These are phyloP conservation scores for Aegotheles bennettii DNA, from an alignment of 2,113 vertebrate species.

Conservation along the genomic window DNA sequence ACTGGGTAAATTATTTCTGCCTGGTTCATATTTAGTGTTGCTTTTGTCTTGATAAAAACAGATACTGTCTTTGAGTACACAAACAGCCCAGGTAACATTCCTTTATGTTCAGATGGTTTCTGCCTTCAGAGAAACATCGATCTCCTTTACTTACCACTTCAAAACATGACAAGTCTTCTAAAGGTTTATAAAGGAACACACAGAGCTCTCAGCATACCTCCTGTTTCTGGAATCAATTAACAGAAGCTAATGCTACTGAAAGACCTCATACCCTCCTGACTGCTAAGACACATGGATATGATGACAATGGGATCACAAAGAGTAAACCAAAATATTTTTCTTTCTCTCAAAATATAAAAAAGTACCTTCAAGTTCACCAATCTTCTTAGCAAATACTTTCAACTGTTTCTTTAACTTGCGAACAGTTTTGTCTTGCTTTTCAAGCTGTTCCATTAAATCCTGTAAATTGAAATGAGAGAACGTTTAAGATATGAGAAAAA, in stretches of 20 bases:
- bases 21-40: not conserved
- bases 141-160: not conserved
- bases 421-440: slow-evolving; percentile 98
- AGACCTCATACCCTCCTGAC: not conserved
- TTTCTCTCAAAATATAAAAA: not conserved
- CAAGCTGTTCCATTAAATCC: slow-evolving; percentile 98
- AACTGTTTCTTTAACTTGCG: slow-evolving; percentile 98
- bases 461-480: slow-evolving; percentile 61
- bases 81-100: not conserved
- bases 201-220: not conserved
- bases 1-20: not conserved
- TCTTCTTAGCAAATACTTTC: slow-evolving; percentile 98
- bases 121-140: not conserved
- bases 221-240: not conserved
- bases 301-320: not conserved
- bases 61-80: not conserved
- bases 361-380: slow-evolving; percentile 95
- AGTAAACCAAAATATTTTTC: not conserved
- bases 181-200: not conserved
- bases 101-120: not conserved
- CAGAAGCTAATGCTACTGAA: not conserved
- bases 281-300: not conserved
- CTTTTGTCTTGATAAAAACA: not conserved
- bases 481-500: not conserved
- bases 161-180: not conserved